phyloP scores from a whole-genome alignment of 2,113 vertebrate genomes.

The Macrotus californicus region DNA sequence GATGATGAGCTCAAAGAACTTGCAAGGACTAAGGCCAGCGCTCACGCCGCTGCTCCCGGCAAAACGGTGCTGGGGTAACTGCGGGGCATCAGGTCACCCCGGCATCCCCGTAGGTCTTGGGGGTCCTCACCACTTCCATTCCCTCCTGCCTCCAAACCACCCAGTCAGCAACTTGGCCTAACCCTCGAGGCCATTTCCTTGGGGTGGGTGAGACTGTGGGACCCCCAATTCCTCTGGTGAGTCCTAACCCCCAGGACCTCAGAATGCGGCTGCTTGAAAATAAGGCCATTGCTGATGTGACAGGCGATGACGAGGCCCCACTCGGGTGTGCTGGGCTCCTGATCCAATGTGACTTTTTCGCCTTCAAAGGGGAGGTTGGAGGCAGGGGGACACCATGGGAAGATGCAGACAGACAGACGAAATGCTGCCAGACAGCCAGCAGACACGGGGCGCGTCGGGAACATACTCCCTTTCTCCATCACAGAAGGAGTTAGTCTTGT shows the following conservation, averaged over 20 bases:
- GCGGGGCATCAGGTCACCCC: neutral
- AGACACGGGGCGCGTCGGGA: neutral
- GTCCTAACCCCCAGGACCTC: neutral
- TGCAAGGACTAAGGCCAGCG: neutral
- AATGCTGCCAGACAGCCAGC: neutral
- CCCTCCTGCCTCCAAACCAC: neutral
- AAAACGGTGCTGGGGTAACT: neutral
- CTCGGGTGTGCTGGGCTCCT: neutral
- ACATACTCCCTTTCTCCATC: neutral
- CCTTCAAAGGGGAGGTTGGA: neutral
- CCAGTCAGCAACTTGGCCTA: neutral
- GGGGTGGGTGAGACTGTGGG: too few species aligned
- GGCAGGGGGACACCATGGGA: neutral
- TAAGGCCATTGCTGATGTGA: neutral
- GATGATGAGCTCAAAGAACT: neutral
- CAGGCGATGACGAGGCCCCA: neutral
- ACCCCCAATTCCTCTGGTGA: neutral
- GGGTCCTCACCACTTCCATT: neutral
- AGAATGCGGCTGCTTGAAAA: neutral
- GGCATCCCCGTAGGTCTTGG: accelerated
- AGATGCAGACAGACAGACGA: neutral
- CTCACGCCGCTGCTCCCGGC: neutral
- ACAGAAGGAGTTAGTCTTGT: neutral
- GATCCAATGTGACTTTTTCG: neutral
- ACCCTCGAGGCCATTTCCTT: neutral